Conservation (phyloP, 2,113 vertebrate species). For the Amphilophus citrinellus region DNA sequence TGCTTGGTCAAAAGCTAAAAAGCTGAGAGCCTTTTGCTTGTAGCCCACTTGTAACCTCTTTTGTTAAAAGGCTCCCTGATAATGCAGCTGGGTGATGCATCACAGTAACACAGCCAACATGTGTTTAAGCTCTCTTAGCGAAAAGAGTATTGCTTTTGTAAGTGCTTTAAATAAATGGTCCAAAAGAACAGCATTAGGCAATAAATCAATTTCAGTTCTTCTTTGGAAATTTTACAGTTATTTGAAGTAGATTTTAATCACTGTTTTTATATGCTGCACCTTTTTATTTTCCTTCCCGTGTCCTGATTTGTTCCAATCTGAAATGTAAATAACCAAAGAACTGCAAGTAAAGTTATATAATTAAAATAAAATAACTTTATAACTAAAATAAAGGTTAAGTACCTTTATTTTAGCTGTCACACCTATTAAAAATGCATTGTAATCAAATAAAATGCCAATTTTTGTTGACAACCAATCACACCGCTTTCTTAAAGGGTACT, state of each 20-base stretch:
- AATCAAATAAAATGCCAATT: neutral
- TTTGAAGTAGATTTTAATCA: neutral
- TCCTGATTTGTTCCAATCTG: neutral
- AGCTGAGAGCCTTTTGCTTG: slow-evolving; percentile 8
- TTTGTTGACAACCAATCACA: no score
- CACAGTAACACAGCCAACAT: neutral
- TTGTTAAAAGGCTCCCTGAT: neutral
- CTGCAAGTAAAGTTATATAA: neutral
- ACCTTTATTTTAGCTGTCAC: neutral
- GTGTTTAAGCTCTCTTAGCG: neutral
- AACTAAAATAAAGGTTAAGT: neutral
- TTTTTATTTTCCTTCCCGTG: neutral
- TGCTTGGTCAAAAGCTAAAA: slow-evolving; percentile 21
- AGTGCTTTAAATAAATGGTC: neutral
- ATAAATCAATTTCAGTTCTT: neutral
- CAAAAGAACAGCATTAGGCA: neutral
- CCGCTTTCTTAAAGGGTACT: no score
- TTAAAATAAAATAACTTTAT: neutral
- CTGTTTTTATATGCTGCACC: neutral
- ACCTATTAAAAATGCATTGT: neutral
- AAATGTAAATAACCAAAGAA: neutral
- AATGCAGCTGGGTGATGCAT: slow-evolving; percentile 41
- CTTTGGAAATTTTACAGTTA: neutral
- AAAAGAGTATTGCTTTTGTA: neutral
- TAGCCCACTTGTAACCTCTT: slow-evolving; percentile 30